Conservation (phyloP, 2,797 vertebrate species). For the Mallotus villosus region DNA sequence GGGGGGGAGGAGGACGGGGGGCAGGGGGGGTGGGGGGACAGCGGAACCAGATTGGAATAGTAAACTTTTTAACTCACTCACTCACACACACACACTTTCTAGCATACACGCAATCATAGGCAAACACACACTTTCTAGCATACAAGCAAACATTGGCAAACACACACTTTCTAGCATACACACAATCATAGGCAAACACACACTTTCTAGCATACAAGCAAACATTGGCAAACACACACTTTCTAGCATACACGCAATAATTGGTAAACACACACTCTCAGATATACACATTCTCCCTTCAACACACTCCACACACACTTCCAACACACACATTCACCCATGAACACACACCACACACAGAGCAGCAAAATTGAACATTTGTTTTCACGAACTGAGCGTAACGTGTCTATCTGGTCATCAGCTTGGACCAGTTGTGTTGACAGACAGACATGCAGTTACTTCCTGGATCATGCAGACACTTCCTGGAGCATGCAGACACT, state of each 20-base stretch:
- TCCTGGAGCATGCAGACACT: not conserved
- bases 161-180: too few species aligned
- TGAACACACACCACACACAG: not conserved
- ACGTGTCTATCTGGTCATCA: not conserved
- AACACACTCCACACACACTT: too few species aligned
- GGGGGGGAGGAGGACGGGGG: slow-evolving; percentile 9
- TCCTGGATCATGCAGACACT: not conserved
- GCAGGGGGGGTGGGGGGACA: slow-evolving; percentile 18
- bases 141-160: slow-evolving; percentile 35
- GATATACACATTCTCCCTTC: too few species aligned
- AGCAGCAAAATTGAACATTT: not conserved
- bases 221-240: slow-evolving; percentile 51
- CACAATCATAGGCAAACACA: too few species aligned
- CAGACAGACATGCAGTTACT: not conserved
- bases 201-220: slow-evolving; percentile 20
- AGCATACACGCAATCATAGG: too few species aligned
- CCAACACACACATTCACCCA: too few species aligned
- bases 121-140: slow-evolving; percentile 22
- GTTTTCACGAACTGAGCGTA: not conserved
- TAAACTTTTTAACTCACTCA: too few species aligned
- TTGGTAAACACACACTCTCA: not conserved
- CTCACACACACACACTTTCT: too few species aligned
- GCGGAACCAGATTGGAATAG: slow-evolving; percentile 35
- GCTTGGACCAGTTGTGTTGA: not conserved
- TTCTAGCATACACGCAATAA: slow-evolving; percentile 33